Evolutionary conservation across 2,888 invertebrate genomes (phyloP).

Genomic region (Heliconius ethilla): DNA sequence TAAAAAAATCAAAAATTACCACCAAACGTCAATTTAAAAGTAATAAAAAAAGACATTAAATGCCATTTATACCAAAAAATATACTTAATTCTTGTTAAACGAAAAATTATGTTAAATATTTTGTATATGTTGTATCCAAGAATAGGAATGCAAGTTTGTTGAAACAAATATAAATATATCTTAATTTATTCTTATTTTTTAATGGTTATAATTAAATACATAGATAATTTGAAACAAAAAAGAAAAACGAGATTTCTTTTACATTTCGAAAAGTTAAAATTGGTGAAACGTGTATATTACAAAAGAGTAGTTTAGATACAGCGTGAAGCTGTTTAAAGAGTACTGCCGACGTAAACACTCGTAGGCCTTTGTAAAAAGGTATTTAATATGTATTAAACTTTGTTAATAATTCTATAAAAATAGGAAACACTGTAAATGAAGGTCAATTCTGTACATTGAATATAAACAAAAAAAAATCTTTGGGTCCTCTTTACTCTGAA

Average conservation of each 20-base stretch:
- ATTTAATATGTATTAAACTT: no score
- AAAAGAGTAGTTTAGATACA: not conserved
- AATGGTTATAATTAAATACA: not conserved
- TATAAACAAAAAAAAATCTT: no score
- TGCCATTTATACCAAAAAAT: not conserved
- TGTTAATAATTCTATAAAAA: no score
- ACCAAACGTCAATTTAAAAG: not conserved
- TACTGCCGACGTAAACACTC: not conserved
- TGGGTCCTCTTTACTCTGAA: no score
- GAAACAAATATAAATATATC: slow-evolving; percentile 6
- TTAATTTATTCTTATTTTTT: not conserved
- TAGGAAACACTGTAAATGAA: no score
- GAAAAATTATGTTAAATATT: not conserved
- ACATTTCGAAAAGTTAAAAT: not conserved
- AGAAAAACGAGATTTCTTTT: not conserved
- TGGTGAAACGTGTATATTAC: not conserved
- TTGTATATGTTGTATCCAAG: not conserved
- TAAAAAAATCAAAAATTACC: not conserved
- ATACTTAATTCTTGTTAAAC: not conserved
- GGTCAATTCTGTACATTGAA: no score
- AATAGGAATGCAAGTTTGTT: slow-evolving; percentile 1
- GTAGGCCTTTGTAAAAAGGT: not conserved
- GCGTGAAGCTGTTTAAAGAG: no score
- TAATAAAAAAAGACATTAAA: slow-evolving; percentile 14
- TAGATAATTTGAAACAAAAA: not conserved